Percentiles rank a stretch among this genome's conserved stretches.
These are phyloP conservation scores for Philopedon plagiatum DNA, from an alignment of 2,888 invertebrate genomes.

Conservation along the genomic window DNA sequence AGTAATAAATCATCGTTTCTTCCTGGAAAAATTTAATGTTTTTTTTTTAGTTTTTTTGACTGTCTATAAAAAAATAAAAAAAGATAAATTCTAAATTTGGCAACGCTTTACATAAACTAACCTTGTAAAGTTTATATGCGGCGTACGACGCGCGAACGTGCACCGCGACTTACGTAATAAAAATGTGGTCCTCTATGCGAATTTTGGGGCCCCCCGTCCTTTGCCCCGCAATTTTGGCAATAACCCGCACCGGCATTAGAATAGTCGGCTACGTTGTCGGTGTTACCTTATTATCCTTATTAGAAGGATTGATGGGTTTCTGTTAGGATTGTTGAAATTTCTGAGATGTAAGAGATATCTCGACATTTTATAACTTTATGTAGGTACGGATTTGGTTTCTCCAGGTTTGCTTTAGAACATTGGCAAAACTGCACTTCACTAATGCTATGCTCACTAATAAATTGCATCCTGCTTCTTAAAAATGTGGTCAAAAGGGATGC, in stretches of 20 bases:
- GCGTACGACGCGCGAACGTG: slow-evolving; percentile 60
- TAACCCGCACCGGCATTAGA: slow-evolving; percentile 45
- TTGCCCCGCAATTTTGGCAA: slow-evolving; percentile 64
- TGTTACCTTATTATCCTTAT: slow-evolving; percentile 56
- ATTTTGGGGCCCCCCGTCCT: slow-evolving; percentile 59
- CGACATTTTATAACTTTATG: too few species aligned
- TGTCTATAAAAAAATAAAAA: not conserved
- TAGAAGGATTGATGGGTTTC: not conserved
- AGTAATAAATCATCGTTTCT: too few species aligned
- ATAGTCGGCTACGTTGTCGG: slow-evolving; percentile 55
- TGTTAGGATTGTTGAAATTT: too few species aligned
- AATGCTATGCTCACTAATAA: too few species aligned
- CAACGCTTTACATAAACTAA: slow-evolving; percentile 48
- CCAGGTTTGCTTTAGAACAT: too few species aligned
- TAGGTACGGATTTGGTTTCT: too few species aligned
- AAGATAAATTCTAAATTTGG: slow-evolving; percentile 9
- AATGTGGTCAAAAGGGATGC: too few species aligned
- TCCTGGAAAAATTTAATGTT: not conserved
- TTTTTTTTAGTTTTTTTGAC: not conserved
- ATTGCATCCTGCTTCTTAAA: too few species aligned
- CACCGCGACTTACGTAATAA: slow-evolving; percentile 66
- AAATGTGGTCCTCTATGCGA: slow-evolving; percentile 61
- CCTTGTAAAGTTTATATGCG: slow-evolving; percentile 61
- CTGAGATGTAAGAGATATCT: too few species aligned
- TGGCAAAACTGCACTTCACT: too few species aligned